Evolutionary conservation across 2,113 vertebrate species (phyloP), one percentile per base, ranked within the genome.

Genomic region (Laticauda colubrina): DNA sequence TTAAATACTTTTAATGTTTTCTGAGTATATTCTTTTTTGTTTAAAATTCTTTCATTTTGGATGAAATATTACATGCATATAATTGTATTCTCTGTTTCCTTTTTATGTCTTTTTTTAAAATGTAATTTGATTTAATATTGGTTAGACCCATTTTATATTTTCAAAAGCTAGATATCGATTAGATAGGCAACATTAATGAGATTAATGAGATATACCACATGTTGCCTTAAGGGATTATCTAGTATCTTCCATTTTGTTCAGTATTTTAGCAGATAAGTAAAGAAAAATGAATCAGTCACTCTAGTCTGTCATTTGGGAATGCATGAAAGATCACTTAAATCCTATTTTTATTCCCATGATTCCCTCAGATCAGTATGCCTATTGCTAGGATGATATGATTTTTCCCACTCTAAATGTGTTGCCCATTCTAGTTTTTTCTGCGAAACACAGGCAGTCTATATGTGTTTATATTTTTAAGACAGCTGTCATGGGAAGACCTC

Each of bases 401-500:
- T 96, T 95, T 89, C 95, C 97, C 96, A 20, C 57, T 59, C 59
- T 90, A 97, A 97, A 94, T 98, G 97, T 98, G 96, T 96, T 96
- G 92, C 96, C 96, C 96, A 96, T 97, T 97, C 97, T 97, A 94
- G 95, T 96, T 96, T 96, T 96, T 96, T 97, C 97, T 97, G 96
- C 97, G 96, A 97, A 97, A 97, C 97, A 98, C 97, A 98, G 98
- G 97, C 98, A 98, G 98, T 96, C 98, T 97, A 97, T 97, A 96
- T 96, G 95, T 97, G 97, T 97, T 98, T 96, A 98, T 97, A 98
- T 98, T 97, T 89, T 98, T 97, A 97, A 98, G 97, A 98, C 98
- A 98, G 98, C 98, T 98, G 98, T 99, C 98, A 98, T 97, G 97
- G 98, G 98, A 98, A 99, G 98, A 99, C 98, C 98, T 98, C 98